A percentile compares a stretch with the other conserved stretches of the same genome.
phyloP scores from a whole-genome alignment of 2,113 vertebrate genomes.

The Erinaceus europaeus region DNA sequence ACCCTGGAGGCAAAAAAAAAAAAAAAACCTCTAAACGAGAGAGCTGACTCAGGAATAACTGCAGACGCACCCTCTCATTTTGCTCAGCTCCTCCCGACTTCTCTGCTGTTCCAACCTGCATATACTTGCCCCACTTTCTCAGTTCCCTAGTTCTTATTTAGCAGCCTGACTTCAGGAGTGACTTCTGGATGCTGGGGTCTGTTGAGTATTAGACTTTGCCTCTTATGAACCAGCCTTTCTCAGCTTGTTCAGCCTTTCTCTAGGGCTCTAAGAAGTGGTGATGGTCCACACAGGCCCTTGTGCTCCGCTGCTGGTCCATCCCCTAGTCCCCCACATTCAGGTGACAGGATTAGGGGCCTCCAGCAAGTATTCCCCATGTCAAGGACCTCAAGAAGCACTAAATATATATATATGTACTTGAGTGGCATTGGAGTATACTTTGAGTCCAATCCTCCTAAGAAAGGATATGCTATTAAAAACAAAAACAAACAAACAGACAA shows the following conservation, averaged over 20 bases:
- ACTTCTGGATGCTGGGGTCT: neutral
- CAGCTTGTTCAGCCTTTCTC: neutral
- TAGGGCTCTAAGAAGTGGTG: neutral
- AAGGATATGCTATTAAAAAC: no score
- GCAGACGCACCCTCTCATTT: neutral
- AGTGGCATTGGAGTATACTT: neutral
- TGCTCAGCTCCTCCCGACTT: neutral
- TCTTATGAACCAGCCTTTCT: neutral
- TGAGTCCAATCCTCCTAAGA: neutral
- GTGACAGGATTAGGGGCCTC: neutral
- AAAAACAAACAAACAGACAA: no score
- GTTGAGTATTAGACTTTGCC: neutral
- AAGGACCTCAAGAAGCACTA: neutral
- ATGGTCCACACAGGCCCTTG: neutral
- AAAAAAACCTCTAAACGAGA: neutral
- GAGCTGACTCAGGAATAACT: neutral
- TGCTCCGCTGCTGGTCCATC: neutral
- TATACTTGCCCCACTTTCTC: constrained; percentile 19
- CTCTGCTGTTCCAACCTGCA: neutral
- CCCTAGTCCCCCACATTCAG: neutral
- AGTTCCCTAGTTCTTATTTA: neutral
- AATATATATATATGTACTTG: neutral
- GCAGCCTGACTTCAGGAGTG: neutral
- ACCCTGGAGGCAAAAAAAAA: no score
- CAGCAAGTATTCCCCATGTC: neutral